Base-by-base conservation (phyloP, 2,888 invertebrate genomes). In the Pogonocherus hispidulus region DNA sequence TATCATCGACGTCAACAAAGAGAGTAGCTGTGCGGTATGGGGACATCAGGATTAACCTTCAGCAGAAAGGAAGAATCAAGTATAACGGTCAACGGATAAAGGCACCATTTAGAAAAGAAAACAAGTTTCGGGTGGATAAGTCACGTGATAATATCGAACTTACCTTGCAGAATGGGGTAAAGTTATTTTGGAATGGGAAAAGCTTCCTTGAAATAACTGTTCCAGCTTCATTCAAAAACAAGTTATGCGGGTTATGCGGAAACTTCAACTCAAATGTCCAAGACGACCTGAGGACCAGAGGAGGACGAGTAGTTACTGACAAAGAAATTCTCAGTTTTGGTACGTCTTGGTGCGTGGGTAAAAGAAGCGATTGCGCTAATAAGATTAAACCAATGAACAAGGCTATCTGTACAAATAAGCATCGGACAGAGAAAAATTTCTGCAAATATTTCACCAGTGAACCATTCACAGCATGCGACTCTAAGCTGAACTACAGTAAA, bases 161-260 rank as follows among this genome's bases (percentile, higher is more conserved):
- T 57, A 90, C 87, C 82, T 90, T 94, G 1, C 87, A 90, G 41
- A 89, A 94, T 76, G 97, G 96, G 0, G 87, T 98, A 20, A 92
- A 93, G 80, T 88, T 98, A 71, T 88, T 95, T 37, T 98, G 98
- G 98, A 96, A 97, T 81, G 97, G 97, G 1, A 93, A 93, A 77
- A 96, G 96, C 78, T 97, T 96, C 82, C 87, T 97, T 68, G 97
- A 98, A 87, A 89, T 93, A 0, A 88, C 90, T 0, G 94, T 96
- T 11, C 93, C 95, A 3, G 91, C 91, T 79, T 87, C 86, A 62
- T 95, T 91, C 86, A 94, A 91, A 84, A 90, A 89, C 66, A 91
- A 91, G 78, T 84, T 97, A 66, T 97, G 97, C 82, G 98, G 98
- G 11, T 87, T 98, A 16, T 98, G 98, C 82, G 98, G 98, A 0